Percentiles rank a stretch among this genome's conserved stretches.
phyloP scores from a whole-genome alignment of 2,113 vertebrate genomes.

The Nestor notabilis region DNA sequence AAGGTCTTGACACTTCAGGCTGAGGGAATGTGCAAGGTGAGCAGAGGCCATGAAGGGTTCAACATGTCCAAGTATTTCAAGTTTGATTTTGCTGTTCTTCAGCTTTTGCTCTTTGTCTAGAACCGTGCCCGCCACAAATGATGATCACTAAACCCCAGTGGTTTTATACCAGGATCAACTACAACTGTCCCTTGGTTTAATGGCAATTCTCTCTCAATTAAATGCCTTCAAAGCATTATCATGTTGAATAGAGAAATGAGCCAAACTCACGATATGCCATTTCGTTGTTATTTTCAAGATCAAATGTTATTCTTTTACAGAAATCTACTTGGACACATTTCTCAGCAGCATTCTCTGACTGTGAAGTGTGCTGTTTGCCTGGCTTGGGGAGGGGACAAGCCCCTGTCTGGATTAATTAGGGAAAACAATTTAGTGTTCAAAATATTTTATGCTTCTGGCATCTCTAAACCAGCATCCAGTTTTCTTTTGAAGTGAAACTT shows the following conservation, averaged over 20 bases:
- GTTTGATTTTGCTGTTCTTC: not conserved
- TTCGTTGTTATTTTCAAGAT: not conserved
- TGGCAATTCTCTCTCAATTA: not conserved
- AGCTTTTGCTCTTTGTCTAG: not conserved
- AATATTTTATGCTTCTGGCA: not conserved
- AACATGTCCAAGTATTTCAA: not conserved
- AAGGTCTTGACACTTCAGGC: not conserved
- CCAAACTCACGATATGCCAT: not conserved
- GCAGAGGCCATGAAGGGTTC: not conserved
- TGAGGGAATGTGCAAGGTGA: conserved; percentile 3
- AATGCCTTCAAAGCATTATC: not conserved
- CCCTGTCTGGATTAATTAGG: not conserved
- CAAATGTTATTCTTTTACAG: conserved; percentile 22
- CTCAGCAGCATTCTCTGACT: not conserved
- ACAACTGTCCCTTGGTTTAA: not conserved
- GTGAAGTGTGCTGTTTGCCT: not conserved
- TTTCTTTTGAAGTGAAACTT: not conserved
- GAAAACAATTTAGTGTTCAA: not conserved
- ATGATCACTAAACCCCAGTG: not conserved
- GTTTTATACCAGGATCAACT: not conserved
- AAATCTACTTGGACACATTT: conserved; percentile 8
- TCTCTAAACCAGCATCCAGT: not conserved
- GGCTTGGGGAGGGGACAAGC: not conserved
- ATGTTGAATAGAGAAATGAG: not conserved
- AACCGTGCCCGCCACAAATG: not conserved